Base-by-base conservation (phyloP, 2,113 vertebrate species). In the Sitta europaea region DNA sequence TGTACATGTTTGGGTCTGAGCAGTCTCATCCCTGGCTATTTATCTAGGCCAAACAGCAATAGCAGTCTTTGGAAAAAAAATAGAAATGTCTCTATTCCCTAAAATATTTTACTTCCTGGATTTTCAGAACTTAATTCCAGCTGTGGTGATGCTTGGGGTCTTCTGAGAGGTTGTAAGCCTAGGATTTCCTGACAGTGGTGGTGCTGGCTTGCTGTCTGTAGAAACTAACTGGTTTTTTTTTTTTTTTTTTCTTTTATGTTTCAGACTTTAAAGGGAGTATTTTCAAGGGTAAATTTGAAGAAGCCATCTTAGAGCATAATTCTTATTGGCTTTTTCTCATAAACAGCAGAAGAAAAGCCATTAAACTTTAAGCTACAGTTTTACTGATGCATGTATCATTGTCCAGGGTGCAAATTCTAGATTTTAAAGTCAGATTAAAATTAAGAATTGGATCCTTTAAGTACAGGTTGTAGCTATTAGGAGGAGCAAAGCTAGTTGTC, bases 291-390 rank as follows among this genome's bases (percentile, higher is more conserved):
- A 86, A 81, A 86, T 89, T 38, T 80, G 33, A 51, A 77, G 27
- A 75, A 40, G 11, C 10, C 3, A 1, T 43, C 33, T 58, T 50
- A 58, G 27, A 74, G 7, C 12, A 40, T 48, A n/a, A 25, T 42
- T 89, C 94, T 89, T 75, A 74, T 79, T 62, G 7, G 1, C 11
- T 86, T 88, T 88, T 68, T 47, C 72, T 83, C 48, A 67, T 57
- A 73, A 88, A 55, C 2, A 71, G 18, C 13, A 75, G 43, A 72
- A 51, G 51, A 66, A 78, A 77, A 73, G 5, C 5, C 15, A 11
- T 63, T 88, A 70, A 86, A 55, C 14, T 62, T 86, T 35, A 78
- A 75, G 27, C 21, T 54, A 13, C 20, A 14, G 7, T 51, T 94
- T 73, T 61, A 75, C 9, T 21, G 9, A 48, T 94, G 40, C 15